Conservation (phyloP, 2,113 vertebrate genomes). For the Elachura formosa region DNA sequence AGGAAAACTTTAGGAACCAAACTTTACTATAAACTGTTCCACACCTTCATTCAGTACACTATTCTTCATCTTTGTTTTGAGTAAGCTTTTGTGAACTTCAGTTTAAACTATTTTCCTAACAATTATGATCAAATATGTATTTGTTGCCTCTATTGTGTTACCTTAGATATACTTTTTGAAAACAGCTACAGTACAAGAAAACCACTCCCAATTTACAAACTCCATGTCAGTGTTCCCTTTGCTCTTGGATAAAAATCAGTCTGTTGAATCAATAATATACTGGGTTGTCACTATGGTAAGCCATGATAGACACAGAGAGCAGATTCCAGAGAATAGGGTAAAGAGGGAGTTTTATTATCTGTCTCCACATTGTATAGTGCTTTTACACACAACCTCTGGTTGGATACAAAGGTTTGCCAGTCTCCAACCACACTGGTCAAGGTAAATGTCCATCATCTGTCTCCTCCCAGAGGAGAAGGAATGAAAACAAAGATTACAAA, state of each 20-base stretch:
- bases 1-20: not conserved
- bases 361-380: too few species aligned
- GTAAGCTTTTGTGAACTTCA: not conserved
- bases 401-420: too few species aligned
- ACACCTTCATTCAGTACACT: not conserved
- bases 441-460: too few species aligned
- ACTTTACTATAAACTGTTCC: not conserved
- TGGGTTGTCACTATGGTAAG: too few species aligned
- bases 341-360: too few species aligned
- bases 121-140: not conserved
- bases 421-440: too few species aligned
- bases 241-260: not conserved
- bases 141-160: not conserved
- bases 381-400: too few species aligned
- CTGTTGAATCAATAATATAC: not conserved
- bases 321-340: too few species aligned
- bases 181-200: not conserved
- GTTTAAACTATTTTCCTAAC: not conserved
- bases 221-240: not conserved
- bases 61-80: not conserved
- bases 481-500: too few species aligned
- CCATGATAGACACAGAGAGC: too few species aligned
- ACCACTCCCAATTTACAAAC: not conserved
- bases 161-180: not conserved
- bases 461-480: too few species aligned